Base-by-base conservation (phyloP, 2,113 vertebrate genomes). In the Epinephelus cyanopodus region DNA sequence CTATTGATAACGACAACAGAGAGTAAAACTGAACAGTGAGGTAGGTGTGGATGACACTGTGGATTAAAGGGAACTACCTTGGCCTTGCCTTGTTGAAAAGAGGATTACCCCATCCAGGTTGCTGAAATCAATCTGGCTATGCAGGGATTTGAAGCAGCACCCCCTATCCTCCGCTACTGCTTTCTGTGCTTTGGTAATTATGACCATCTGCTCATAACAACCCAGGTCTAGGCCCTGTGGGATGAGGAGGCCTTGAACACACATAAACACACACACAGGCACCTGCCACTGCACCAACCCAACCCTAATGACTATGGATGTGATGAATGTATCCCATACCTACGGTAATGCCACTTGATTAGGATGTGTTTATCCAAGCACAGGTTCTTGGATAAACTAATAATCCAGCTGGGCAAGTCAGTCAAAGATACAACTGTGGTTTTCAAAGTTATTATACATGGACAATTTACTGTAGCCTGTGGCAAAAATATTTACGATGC, bases 171-270 rank as follows among this genome's bases (percentile, higher is more conserved):
- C 77, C 53, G 48, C 71, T 66, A 42, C 73, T 84, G 74, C 75
- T 85, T 67, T 87, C 74, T 64, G 53, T 83, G 77, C 54, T 76
- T 33, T 61, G 69, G 62, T 90, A 88, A 90, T 92, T 87, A 77
- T 91, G 90, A 82, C 92, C 91, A 94, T 92, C 94, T 95, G 93
- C 87, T 90, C 61, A 71, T 33, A 83, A 74, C 78, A 76, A 57
- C 19, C 39, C 76, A 54, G 8, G 53, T 87, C 77, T 79, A 3
- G 75, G n/a, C 76, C 84, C 77, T 47, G 83, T 87, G 84, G 83
- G 82, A 82, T 56, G 70, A 80, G 6, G 27, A 86, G 85, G 79
- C 88, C 81, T 82, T 77, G 60, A 75, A 81, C 48, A 23, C 81
- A 81, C 29, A 3, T 10, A 69, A 27, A 70, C 79, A 45, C 70